phyloP scores from a whole-genome alignment of 1,140 invertebrate genomes.

The Caerostris darwini region DNA sequence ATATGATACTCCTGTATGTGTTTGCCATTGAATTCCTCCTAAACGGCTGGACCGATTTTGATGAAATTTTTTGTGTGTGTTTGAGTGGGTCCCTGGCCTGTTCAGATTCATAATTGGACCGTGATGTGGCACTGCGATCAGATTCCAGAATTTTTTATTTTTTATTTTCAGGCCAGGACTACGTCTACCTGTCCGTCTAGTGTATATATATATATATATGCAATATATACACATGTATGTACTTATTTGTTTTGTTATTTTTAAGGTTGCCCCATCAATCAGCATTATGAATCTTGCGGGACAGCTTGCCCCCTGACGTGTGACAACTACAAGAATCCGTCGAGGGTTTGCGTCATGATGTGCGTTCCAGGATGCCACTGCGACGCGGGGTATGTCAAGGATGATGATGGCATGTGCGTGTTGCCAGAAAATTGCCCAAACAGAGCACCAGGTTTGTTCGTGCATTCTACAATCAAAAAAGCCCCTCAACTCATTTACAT shows the following conservation, averaged over 20 bases:
- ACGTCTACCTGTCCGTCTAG: background rate
- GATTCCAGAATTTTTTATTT: background rate
- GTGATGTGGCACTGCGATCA: no score
- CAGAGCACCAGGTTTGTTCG: background rate
- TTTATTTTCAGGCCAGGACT: background rate
- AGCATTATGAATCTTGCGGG: constrained; percentile 75
- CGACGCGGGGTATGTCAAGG: constrained; percentile 64
- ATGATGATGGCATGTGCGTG: constrained; percentile 54
- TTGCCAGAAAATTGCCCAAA: constrained; percentile 56
- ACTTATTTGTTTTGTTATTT: background rate
- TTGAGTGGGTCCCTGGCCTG: no score
- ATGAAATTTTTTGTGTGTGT: no score
- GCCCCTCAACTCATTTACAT: no score
- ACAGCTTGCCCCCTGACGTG: constrained; percentile 77
- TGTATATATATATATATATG: background rate
- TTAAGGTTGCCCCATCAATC: constrained; percentile 54
- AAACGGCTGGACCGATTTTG: no score
- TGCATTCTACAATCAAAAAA: no score
- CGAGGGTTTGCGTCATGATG: constrained; percentile 67
- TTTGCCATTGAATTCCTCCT: no score
- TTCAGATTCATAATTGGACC: no score
- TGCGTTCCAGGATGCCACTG: constrained; percentile 77
- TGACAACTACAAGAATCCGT: constrained; percentile 62
- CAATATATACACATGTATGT: background rate
- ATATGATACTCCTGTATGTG: no score